Evolutionary conservation across 2,113 vertebrate species (phyloP).

Genomic region (Indri indri): DNA sequence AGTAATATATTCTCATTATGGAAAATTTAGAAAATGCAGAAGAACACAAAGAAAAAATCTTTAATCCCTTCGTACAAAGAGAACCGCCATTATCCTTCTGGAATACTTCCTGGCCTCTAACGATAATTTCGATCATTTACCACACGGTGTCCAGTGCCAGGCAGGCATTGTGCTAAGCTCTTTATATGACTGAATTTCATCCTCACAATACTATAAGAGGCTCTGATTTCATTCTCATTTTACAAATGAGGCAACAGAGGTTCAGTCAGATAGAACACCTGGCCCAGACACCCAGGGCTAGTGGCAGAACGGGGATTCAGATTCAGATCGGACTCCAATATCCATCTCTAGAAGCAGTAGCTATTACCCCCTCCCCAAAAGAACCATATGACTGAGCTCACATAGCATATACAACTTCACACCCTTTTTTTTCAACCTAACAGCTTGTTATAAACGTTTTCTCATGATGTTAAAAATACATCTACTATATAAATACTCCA

Average conservation of each 20-base stretch:
- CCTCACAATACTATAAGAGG: not conserved
- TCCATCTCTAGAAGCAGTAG: not conserved
- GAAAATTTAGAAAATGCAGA: not conserved
- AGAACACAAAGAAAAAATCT: not conserved
- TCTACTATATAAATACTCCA: not conserved
- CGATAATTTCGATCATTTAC: not conserved
- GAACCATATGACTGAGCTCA: not conserved
- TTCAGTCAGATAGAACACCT: not conserved
- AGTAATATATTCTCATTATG: not conserved
- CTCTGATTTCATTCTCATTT: conserved; percentile 38
- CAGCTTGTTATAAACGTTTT: not conserved
- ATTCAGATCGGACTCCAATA: not conserved
- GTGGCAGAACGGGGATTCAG: not conserved
- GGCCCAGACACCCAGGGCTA: not conserved
- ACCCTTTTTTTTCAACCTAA: not conserved
- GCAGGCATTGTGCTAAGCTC: not conserved
- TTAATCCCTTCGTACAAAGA: not conserved
- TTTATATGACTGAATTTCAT: not conserved
- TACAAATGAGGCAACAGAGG: not conserved
- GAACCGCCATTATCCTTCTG: not conserved
- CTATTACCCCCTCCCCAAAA: fast-evolving
- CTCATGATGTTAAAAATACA: not conserved
- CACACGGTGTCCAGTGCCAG: not conserved
- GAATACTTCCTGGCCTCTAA: not conserved
- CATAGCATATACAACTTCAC: fast-evolving